Evolutionary conservation across 2,113 vertebrate species (phyloP).

Genomic region (Mesembrinibis cayennensis): DNA sequence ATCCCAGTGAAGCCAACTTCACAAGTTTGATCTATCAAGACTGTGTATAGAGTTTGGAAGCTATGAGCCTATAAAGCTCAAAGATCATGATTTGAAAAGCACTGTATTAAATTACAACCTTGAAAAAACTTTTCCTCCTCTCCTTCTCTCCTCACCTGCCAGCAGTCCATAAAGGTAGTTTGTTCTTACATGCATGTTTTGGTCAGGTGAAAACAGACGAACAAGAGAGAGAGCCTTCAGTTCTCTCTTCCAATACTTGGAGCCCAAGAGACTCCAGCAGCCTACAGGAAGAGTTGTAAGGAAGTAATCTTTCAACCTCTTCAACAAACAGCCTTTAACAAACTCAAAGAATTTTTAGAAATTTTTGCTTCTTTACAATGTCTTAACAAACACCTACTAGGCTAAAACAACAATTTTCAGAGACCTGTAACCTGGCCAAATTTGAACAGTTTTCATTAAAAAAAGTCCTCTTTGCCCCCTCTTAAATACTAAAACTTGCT

Average conservation of each 20-base stretch:
- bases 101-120: background rate
- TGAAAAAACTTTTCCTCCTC: background rate
- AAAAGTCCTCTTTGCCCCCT: background rate
- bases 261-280: background rate
- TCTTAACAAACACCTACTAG: background rate
- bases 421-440: background rate
- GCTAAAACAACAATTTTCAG: background rate
- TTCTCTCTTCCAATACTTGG: background rate
- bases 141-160: background rate
- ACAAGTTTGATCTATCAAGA: background rate
- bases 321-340: background rate
- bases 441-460: background rate
- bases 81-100: background rate
- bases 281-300: background rate
- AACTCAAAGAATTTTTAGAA: background rate
- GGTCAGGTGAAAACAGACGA: background rate
- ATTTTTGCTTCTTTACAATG: background rate
- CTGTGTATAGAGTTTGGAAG: background rate
- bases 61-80: background rate
- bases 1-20: background rate
- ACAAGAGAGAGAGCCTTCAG: background rate
- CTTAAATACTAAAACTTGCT: background rate
- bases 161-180: background rate
- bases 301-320: background rate
- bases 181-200: background rate